A percentile compares a stretch with the other conserved stretches of the same genome.
phyloP scores from a whole-genome alignment of 2,888 invertebrate genomes.

The Meteorus colon region DNA sequence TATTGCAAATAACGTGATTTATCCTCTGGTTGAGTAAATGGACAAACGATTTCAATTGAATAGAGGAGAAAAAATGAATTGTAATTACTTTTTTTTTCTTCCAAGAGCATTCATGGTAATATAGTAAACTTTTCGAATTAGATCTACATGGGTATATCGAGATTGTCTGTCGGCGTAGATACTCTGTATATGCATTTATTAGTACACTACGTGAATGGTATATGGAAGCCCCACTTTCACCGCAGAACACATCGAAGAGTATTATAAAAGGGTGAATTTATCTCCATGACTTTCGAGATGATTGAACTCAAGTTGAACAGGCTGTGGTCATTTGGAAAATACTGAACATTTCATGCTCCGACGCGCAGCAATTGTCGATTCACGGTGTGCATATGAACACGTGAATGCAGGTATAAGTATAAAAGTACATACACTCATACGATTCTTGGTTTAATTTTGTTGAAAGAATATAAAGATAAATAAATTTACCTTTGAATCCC shows the following conservation, averaged over 20 bases:
- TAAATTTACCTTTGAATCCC: conserved; percentile 75
- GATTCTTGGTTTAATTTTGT: neutral
- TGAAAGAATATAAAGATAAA: neutral
- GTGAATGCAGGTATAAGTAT: neutral
- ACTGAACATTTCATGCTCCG: conserved; percentile 14
- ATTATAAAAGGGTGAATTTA: conserved; percentile 43
- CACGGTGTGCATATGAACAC: neutral
- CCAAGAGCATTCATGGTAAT: neutral
- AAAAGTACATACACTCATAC: neutral
- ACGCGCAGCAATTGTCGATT: conserved; percentile 5
- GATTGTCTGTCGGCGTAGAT: conserved; percentile 8
- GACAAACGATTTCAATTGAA: neutral
- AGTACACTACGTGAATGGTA: neutral
- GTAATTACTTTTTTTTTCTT: neutral
- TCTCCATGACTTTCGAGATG: conserved; percentile 35
- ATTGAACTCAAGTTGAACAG: neutral
- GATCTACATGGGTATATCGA: neutral
- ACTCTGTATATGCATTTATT: conserved; percentile 19
- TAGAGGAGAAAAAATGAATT: neutral
- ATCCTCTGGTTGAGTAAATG: conserved; percentile 2
- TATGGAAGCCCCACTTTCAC: conserved; percentile 41
- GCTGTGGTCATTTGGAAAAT: conserved; percentile 12
- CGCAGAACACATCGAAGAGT: conserved; percentile 15
- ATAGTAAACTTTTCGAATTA: neutral
- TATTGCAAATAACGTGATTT: conserved; percentile 13